phyloP scores from a whole-genome alignment of 2,113 vertebrate genomes.

The Semnornis frantzii region DNA sequence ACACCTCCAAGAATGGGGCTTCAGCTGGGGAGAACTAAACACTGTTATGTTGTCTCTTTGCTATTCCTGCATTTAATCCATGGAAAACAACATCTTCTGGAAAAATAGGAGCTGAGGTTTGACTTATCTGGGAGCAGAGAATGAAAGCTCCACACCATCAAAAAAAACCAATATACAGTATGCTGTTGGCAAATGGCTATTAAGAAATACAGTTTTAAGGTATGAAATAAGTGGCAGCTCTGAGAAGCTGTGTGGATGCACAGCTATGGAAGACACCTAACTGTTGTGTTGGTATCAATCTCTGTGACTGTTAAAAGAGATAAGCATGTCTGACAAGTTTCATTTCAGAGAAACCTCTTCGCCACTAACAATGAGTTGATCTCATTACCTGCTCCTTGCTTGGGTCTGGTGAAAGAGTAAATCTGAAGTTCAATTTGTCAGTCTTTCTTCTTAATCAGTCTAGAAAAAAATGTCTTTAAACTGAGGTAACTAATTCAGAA shows the following conservation, averaged over 20 bases:
- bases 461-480: slow-evolving; percentile 47
- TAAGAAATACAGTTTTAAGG: background rate
- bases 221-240: background rate
- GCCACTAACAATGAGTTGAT: slow-evolving; percentile 55
- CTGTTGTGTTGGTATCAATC: slow-evolving; percentile 21
- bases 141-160: background rate
- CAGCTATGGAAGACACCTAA: background rate
- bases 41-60: background rate
- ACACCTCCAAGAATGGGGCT: too few relatives aligned
- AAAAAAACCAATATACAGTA: background rate
- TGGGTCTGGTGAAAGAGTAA: slow-evolving; percentile 37
- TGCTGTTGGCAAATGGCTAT: background rate
- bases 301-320: background rate
- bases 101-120: background rate
- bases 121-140: background rate
- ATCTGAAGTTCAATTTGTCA: slow-evolving; percentile 66
- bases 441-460: slow-evolving; percentile 50
- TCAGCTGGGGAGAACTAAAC: background rate
- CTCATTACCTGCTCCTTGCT: slow-evolving; percentile 52
- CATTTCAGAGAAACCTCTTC: slow-evolving; percentile 49
- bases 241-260: background rate
- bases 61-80: background rate
- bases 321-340: slow-evolving; percentile 54
- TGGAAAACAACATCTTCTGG: background rate
- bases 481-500: background rate